phyloP scores from a whole-genome alignment of 2,888 invertebrate genomes.

The Lasioglossum oenotherae region DNA sequence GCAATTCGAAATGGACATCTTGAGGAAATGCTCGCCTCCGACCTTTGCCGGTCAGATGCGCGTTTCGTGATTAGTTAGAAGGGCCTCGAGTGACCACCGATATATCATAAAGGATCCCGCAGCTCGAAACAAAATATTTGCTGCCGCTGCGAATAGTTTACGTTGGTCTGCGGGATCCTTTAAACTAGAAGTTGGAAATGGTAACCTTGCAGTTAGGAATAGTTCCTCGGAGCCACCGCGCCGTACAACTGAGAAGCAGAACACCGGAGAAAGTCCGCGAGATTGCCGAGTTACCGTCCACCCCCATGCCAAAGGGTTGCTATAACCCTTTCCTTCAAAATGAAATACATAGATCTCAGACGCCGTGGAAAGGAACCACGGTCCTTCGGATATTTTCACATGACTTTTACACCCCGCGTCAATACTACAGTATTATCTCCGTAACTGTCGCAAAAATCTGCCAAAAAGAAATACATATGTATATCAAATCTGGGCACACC shows the following conservation, averaged over 20 bases:
- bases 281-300: background rate
- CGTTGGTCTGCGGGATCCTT: background rate
- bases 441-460: no score
- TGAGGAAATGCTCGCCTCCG: background rate
- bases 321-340: background rate
- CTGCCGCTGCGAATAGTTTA: background rate
- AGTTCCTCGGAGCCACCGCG: background rate
- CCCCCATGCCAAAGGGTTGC: background rate
- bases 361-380: background rate
- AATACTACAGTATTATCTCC: no score
- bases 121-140: constrained; percentile 1
- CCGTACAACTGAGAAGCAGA: background rate
- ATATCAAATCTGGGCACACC: no score
- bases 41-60: background rate
- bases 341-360: background rate
- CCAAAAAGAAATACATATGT: no score
- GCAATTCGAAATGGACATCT: background rate
- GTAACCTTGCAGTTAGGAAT: constrained; percentile 8
- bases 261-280: background rate
- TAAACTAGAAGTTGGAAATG: background rate
- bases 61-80: background rate
- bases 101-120: background rate
- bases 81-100: background rate
- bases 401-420: no score
- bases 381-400: no score